Percentiles rank a stretch among this genome's conserved stretches.
phyloP scores from a whole-genome alignment of 1,140 invertebrate species.

The Nomia melanderi region DNA sequence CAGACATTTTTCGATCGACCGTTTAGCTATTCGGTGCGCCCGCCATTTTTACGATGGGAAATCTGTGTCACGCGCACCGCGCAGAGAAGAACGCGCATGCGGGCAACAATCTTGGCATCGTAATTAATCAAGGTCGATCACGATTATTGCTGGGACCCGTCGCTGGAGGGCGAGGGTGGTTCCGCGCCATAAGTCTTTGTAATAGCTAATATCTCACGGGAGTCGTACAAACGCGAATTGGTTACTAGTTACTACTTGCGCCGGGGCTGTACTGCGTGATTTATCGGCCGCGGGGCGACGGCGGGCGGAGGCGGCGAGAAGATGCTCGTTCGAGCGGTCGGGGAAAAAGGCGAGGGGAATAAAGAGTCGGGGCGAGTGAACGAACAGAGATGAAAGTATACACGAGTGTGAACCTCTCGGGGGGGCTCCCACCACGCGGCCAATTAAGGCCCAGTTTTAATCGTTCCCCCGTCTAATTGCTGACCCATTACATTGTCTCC shows the following conservation, averaged over 20 bases:
- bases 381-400: conserved; percentile 49
- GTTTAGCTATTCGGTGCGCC: no score
- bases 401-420: conserved; percentile 67
- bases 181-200: conserved; percentile 73
- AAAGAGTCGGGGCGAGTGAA: conserved; percentile 5
- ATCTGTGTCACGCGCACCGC: neutral
- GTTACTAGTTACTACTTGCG: conserved; percentile 78
- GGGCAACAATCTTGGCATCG: conserved; percentile 38
- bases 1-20: no score
- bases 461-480: conserved; percentile 77
- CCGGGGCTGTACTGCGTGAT: conserved; percentile 75
- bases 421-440: conserved; percentile 65
- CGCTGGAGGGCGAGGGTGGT: conserved; percentile 42
- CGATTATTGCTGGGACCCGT: conserved; percentile 54
- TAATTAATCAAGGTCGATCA: conserved; percentile 68
- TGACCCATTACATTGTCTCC: conserved; percentile 74
- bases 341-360: conserved; percentile 42
- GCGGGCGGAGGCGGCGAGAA: conserved; percentile 50
- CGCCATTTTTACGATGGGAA: neutral
- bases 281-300: conserved; percentile 71
- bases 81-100: no score
- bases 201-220: conserved; percentile 78
- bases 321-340: conserved; percentile 27
- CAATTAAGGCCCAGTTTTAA: conserved; percentile 79
- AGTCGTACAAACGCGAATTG: conserved; percentile 78